Conservation (phyloP, 2,888 invertebrate genomes). For the Tanytarsus gracilentus region DNA sequence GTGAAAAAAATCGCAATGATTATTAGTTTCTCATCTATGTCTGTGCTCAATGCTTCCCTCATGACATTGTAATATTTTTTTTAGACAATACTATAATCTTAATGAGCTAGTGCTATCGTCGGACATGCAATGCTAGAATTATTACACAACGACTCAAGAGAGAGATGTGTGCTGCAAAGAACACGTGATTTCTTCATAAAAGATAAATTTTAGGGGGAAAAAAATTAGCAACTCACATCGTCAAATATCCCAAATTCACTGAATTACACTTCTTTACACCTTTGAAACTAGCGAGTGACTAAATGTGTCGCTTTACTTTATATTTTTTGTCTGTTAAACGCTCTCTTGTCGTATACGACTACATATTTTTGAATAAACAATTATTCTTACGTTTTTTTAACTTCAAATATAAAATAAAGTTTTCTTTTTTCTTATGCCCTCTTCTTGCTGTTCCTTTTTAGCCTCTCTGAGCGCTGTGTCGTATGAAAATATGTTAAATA, state of each 20-base stretch:
- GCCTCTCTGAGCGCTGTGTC: not conserved
- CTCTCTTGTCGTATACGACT: slow-evolving; percentile 7
- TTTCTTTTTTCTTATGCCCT: not conserved
- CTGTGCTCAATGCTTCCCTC: not conserved
- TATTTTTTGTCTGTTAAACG: not conserved
- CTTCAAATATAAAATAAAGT: not conserved
- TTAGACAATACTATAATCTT: too few relatives aligned
- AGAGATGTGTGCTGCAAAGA: not conserved
- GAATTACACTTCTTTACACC: slow-evolving; percentile 8
- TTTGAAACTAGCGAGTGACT: slow-evolving; percentile 21
- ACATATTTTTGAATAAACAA: slow-evolving; percentile 28
- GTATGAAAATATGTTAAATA: slow-evolving; percentile 29
- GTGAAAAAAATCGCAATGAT: not conserved
- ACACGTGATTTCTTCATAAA: not conserved
- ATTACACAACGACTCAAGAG: not conserved
- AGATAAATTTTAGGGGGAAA: not conserved
- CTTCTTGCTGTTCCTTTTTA: not conserved
- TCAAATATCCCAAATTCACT: not conserved
- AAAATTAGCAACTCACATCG: slow-evolving; percentile 4
- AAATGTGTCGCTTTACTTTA: not conserved
- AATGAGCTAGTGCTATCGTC: not conserved
- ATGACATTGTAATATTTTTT: too few relatives aligned
- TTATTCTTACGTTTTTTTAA: slow-evolving; percentile 22
- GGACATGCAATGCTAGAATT: too few relatives aligned
- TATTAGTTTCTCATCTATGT: not conserved